Conservation (phyloP, 1,140 invertebrate genomes). For the Bombyx mandarina region DNA sequence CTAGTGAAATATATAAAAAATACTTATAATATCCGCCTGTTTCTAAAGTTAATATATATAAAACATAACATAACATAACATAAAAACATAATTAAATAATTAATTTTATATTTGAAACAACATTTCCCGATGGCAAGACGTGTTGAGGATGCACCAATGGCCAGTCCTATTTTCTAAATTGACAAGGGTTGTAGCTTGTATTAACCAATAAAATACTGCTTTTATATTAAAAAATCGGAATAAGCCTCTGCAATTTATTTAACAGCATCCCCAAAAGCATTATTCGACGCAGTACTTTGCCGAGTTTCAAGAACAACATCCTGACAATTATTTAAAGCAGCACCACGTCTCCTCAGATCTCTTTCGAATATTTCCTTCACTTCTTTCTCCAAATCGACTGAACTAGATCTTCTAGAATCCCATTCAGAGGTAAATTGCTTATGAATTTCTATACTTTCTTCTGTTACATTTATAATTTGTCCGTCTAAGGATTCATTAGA, state of each 20-base stretch:
- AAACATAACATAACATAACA: too few species aligned
- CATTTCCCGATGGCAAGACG: too few species aligned
- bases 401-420: conserved; percentile 50
- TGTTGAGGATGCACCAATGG: too few species aligned
- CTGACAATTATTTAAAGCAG: conserved; percentile 3
- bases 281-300: conserved; percentile 28
- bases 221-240: too few species aligned
- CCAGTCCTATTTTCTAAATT: too few species aligned
- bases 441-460: conserved; percentile 43
- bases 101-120: too few species aligned
- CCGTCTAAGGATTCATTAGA: conserved; percentile 43
- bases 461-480: conserved; percentile 37
- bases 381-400: conserved; percentile 55
- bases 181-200: too few species aligned
- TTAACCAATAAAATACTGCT: too few species aligned
- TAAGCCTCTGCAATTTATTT: background rate
- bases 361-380: conserved; percentile 54
- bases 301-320: conserved; percentile 16
- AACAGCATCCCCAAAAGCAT: conserved; percentile 33
- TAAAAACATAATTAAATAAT: too few species aligned
- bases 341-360: conserved; percentile 21
- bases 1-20: too few species aligned
- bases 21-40: too few species aligned
- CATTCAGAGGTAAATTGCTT: conserved; percentile 26
- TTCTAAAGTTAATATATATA: too few species aligned